Evolutionary conservation across 37 sponge, comb jelly and placozoan genomes (phyloP), one percentile per base, ranked within the genome.

Genomic region (Tethya wilhelma): DNA sequence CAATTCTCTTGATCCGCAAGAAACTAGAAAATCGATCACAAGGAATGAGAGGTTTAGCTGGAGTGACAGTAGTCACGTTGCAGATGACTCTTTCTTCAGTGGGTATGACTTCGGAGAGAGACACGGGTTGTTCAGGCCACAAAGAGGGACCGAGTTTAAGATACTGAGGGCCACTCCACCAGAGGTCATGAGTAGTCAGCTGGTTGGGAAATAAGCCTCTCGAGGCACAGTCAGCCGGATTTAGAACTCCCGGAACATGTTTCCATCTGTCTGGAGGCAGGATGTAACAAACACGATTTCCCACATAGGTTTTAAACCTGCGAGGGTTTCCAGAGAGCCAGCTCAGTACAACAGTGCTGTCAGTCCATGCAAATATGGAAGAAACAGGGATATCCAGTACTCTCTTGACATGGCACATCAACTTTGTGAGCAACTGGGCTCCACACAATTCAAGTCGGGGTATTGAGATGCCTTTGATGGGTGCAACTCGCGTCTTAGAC

Each of bases 191-290:
- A 20, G 32, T 32, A 14, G 39, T 69, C 71, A 80, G 38, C 36
- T 70, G 62, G 19, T 38, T 28, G 12, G 81, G 71, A 29, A 69
- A 68, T 38, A 69, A 29, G 26, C 81, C 81, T 36, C 81, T 68
- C 30, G 81, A 69, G 39, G 71, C 71, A 56, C 69, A 70, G 41
- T 80, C 81, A 28, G 81, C 81, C 56, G 81, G 81, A 34, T 80
- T 80, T 26, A 40, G 57, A 31, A 36, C 30, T 28, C 71, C 71
- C 22, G 81, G 70, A 68, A 80, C 59, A 26, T 79, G 68, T 44
- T 34, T 66, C 79, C 79, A 79, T 31, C 68, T 46, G 33, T 79
- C 79, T 36, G 81, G 81, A 38, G 71, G 59, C 11, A 70, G 17
- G 36, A 80, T 80, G 43, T 25, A 37, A 37, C 60, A 57, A 14